Evolutionary conservation across 2,888 invertebrate species (phyloP).

Genomic region (Acanthosepion pharaonis): DNA sequence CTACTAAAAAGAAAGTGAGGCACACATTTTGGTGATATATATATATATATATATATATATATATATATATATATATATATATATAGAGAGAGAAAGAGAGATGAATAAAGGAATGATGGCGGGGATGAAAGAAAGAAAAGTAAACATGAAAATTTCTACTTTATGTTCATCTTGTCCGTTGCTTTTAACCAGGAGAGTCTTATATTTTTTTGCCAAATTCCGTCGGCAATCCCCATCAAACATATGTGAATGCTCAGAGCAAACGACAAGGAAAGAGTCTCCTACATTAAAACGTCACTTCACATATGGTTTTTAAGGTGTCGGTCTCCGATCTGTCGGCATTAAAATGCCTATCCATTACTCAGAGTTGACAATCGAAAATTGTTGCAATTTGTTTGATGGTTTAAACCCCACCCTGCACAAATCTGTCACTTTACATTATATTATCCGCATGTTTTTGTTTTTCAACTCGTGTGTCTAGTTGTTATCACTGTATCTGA

Average conservation of each 20-base stretch:
- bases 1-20: too few species aligned
- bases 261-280: slow-evolving; percentile 33
- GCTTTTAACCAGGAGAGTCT: not conserved
- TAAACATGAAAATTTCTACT: not conserved
- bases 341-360: slow-evolving; percentile 14
- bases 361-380: slow-evolving; percentile 12
- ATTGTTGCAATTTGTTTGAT: slow-evolving; percentile 33
- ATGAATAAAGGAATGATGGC: not conserved
- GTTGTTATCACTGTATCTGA: not conserved
- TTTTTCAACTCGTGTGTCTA: not conserved
- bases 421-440: slow-evolving; percentile 13
- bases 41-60: too few species aligned
- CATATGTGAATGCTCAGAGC: not conserved
- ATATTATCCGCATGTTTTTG: not conserved
- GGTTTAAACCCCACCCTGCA: not conserved
- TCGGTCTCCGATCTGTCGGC: slow-evolving; percentile 33
- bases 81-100: not conserved
- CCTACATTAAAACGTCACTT: slow-evolving; percentile 33
- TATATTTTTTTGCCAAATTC: not conserved
- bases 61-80: too few species aligned
- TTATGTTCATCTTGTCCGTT: not conserved
- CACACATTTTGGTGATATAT: too few species aligned
- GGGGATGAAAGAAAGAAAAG: not conserved
- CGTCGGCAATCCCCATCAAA: not conserved
- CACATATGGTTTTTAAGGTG: slow-evolving; percentile 18